Percentiles rank a stretch among this genome's conserved stretches.
phyloP scores from a whole-genome alignment of 2,888 invertebrate genomes.

The Phyllotreta striolata region DNA sequence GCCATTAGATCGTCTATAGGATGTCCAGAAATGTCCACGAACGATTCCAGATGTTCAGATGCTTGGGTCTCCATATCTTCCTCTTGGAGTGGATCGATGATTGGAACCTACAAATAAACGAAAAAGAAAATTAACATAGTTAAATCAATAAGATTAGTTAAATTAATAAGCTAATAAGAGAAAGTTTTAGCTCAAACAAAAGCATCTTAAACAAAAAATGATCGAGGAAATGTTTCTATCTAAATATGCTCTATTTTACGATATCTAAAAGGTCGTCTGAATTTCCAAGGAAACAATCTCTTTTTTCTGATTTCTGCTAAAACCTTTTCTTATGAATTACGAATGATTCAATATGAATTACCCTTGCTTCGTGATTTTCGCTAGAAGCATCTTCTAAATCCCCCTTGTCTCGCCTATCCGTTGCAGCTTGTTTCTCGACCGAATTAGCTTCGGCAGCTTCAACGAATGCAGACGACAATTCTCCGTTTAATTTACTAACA shows the following conservation, averaged over 20 bases:
- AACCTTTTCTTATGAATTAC: too few relatives aligned
- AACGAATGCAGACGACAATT: slow-evolving; percentile 84
- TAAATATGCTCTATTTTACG: too few relatives aligned
- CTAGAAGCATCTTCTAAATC: slow-evolving; percentile 50
- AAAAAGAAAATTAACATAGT: neutral
- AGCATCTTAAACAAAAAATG: neutral
- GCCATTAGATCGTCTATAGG: slow-evolving; percentile 46
- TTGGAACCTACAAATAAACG: slow-evolving; percentile 32
- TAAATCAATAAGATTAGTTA: slow-evolving; percentile 7
- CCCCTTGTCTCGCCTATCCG: slow-evolving; percentile 31
- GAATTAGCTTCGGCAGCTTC: slow-evolving; percentile 88
- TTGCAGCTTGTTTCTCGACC: slow-evolving; percentile 40
- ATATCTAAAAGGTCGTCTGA: too few relatives aligned
- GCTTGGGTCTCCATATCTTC: slow-evolving; percentile 41
- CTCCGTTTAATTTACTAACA: slow-evolving; percentile 81
- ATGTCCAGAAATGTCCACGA: slow-evolving; percentile 36
- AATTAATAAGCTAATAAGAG: neutral
- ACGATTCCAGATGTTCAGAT: slow-evolving; percentile 34
- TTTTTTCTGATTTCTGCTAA: too few relatives aligned
- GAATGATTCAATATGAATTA: slow-evolving; percentile 14
- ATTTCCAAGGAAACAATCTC: too few relatives aligned
- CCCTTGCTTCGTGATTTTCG: slow-evolving; percentile 48
- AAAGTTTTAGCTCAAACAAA: neutral
- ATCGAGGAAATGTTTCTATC: neutral
- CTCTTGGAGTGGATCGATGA: slow-evolving; percentile 36